Conservation (phyloP, 2,113 vertebrate genomes). For the Leptosomus discolor region DNA sequence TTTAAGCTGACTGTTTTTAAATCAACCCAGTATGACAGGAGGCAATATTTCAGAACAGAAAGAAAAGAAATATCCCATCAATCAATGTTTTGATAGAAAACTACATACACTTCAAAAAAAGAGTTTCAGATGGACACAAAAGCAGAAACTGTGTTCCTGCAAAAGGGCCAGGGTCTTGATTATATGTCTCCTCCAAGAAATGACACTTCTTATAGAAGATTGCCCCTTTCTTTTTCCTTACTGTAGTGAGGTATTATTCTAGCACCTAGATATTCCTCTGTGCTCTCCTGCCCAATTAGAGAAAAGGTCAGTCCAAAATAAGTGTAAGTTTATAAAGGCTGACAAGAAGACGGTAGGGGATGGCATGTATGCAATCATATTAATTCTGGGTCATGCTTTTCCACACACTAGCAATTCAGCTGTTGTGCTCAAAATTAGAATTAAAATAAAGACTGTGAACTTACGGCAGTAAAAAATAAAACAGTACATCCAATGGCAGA, state of each 20-base stretch:
- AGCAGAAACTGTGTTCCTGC: neutral
- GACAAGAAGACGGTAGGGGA: neutral
- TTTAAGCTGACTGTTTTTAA: neutral
- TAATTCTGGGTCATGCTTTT: neutral
- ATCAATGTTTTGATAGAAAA: neutral
- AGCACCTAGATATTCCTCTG: neutral
- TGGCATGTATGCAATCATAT: neutral
- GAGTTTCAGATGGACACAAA: neutral
- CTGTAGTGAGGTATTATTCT: neutral
- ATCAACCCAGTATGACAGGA: neutral
- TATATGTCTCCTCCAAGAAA: neutral
- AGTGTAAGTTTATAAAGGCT: neutral
- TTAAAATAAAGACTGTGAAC: neutral
- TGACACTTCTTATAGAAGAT: neutral
- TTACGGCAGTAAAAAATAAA: neutral
- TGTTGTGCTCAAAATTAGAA: neutral
- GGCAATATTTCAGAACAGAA: neutral
- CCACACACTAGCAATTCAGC: neutral
- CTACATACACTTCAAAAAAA: neutral
- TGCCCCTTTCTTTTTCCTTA: neutral
- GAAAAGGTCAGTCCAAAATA: slow-evolving; percentile 32
- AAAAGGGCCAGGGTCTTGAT: neutral
- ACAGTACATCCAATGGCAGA: neutral
- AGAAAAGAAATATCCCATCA: neutral
- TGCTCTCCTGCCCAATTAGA: neutral